These are phyloP conservation scores for Aphrocallistes beatrix DNA, from an alignment of 37 sponge, comb jelly and placozoan species.

Conservation along the genomic window DNA sequence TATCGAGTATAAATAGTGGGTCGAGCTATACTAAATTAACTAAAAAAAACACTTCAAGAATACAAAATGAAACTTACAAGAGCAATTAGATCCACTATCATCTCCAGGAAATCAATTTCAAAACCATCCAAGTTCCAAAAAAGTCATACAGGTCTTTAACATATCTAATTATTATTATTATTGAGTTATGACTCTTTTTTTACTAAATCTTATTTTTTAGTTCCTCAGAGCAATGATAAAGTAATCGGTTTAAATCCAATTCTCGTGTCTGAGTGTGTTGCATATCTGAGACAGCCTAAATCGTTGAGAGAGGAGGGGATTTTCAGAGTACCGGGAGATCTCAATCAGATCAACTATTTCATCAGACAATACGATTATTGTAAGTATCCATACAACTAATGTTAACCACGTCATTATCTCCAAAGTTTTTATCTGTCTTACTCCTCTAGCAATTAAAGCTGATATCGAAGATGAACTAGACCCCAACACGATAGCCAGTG, in stretches of 20 bases:
- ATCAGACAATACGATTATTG: conserved; percentile 37
- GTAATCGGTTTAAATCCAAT: neutral
- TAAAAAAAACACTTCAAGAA: no score
- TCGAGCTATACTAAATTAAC: no score
- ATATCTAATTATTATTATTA: no score
- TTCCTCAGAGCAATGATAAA: no score
- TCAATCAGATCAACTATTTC: conserved; percentile 35
- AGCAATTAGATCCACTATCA: no score
- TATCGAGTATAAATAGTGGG: no score
- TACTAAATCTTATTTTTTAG: no score
- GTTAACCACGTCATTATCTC: neutral
- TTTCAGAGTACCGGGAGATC: conserved; percentile 71
- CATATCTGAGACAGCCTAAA: conserved; percentile 45
- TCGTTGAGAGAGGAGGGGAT: conserved; percentile 61
- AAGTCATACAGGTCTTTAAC: no score
- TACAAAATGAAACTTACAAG: no score
- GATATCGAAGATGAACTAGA: conserved; percentile 43
- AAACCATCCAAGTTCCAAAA: no score
- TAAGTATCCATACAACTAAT: conserved; percentile 9
- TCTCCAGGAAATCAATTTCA: no score
- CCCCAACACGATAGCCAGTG: conserved; percentile 63
- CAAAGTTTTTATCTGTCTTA: neutral
- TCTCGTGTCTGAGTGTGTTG: conserved; percentile 52
- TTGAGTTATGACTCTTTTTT: no score
- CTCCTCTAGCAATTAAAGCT: conserved; percentile 32